Percentiles rank a stretch among this genome's conserved stretches.
phyloP scores from a whole-genome alignment of 2,888 invertebrate genomes.

The Drosophila fulvimacula region DNA sequence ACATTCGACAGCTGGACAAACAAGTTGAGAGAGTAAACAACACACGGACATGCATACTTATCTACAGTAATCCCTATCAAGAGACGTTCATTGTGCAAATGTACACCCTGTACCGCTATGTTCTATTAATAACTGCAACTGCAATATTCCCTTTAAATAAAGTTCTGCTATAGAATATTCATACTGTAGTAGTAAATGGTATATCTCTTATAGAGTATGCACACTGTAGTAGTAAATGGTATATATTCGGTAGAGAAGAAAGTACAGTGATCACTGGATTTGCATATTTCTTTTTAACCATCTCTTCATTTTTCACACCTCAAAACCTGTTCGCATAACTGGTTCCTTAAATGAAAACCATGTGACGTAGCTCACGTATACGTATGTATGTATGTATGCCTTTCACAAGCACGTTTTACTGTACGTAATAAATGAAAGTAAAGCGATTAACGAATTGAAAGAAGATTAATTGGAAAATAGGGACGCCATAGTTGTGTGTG shows the following conservation, averaged over 20 bases:
- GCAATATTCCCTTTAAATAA: background rate
- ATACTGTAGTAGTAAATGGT: background rate
- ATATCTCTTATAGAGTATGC: background rate
- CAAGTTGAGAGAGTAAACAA: slow-evolving; percentile 22
- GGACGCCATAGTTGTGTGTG: slow-evolving; percentile 78
- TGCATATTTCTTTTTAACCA: background rate
- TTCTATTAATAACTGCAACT: background rate
- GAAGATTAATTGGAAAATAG: slow-evolving; percentile 62
- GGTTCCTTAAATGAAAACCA: slow-evolving; percentile 28
- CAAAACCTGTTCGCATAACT: slow-evolving; percentile 16
- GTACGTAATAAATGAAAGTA: background rate
- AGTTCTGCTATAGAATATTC: background rate
- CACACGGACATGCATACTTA: slow-evolving; percentile 2
- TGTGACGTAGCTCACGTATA: slow-evolving; percentile 1
- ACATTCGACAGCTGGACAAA: slow-evolving; percentile 43
- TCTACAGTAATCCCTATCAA: background rate
- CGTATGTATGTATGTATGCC: background rate
- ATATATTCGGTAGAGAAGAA: background rate
- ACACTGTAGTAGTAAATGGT: background rate
- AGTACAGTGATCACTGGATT: slow-evolving; percentile 3
- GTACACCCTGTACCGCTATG: background rate
- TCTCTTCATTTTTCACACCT: slow-evolving; percentile 6
- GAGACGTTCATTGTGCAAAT: background rate
- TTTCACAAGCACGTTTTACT: slow-evolving; percentile 9
- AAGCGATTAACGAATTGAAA: background rate